Evolutionary conservation across 2,797 vertebrate species (phyloP), one percentile per base, ranked within the genome.

Genomic region (Manis crassicaudata): DNA sequence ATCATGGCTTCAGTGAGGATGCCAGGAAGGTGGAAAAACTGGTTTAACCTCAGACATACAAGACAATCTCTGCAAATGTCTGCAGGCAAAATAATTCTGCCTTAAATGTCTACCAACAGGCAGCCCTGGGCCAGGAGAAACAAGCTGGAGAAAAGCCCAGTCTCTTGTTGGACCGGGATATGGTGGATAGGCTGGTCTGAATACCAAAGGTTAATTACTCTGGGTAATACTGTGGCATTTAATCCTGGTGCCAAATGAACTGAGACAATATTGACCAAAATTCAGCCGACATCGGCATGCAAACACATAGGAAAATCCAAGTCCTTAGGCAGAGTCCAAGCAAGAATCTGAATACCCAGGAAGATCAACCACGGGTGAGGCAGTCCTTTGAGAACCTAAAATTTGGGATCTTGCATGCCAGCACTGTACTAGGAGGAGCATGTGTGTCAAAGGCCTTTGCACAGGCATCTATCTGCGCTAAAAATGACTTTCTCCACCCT

Each of bases 181-280:
- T 0, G 0, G 25, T 37, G n/a, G 13, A 21, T 29, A 20, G 6
- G 5, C 68, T 0, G 16, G 18, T 25, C 77, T 67, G 94, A 58
- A n/a, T 5, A 77, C 63, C 46, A 65, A 81, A 96, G 94, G 68
- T 91, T 84, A 92, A 81, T 96, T 58, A 54, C 79, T 65, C 79
- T 75, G 65, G 86, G 63, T 82, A 90, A 65, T 80, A 87, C 18
- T 29, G 37, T 54, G 86, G 94, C 75, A 58, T 95, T 93, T 73
- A 86, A 16, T 76, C 62, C 91, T 70, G 43, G 58, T 85, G 73
- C 94, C 96, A 81, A 87, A 68, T 0, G 21, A 73, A 10, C 80
- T 72, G 68, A 77, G 54, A 92, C 84, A 93, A 92, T 80, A 75
- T 96, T 95, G 94, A 94, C 90, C 63, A 16, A 96, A 72, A 90